phyloP scores from a whole-genome alignment of 2,797 vertebrate species.

The Gobionotothen gibberifrons region DNA sequence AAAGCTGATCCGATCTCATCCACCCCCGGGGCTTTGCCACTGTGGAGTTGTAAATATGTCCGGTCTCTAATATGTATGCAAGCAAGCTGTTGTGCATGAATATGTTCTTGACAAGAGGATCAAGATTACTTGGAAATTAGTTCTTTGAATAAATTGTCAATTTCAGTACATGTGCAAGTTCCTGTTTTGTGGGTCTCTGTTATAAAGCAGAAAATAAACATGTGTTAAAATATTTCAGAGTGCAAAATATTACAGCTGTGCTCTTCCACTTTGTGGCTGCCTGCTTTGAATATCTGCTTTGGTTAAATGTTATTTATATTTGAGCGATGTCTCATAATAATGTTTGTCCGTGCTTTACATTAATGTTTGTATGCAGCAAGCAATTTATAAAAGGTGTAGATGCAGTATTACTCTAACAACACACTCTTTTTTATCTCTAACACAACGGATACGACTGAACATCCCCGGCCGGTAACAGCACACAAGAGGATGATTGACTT shows the following conservation, averaged over 20 bases:
- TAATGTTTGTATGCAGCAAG: constrained; percentile 25
- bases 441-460: constrained; percentile 39
- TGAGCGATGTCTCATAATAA: constrained; percentile 20
- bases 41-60: too few species aligned
- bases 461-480: constrained; percentile 37
- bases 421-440: constrained; percentile 37
- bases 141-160: neutral
- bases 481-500: constrained; percentile 74
- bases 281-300: constrained; percentile 21
- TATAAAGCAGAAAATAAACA: too few species aligned
- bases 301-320: neutral
- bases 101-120: neutral
- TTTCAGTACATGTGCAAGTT: neutral
- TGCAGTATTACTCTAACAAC: constrained; percentile 12
- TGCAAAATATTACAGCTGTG: constrained; percentile 1
- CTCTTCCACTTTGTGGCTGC: neutral
- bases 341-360: constrained; percentile 6
- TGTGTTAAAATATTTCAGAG: too few species aligned
- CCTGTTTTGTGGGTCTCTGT: too few species aligned
- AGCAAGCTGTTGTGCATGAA: too few species aligned
- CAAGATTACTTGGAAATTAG: neutral
- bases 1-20: too few species aligned
- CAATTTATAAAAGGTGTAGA: constrained; percentile 20
- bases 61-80: too few species aligned
- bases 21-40: too few species aligned